A percentile compares a stretch with the other conserved stretches of the same genome.
phyloP scores from a whole-genome alignment of 1,140 invertebrate genomes.

The Zaprionus ornatus region DNA sequence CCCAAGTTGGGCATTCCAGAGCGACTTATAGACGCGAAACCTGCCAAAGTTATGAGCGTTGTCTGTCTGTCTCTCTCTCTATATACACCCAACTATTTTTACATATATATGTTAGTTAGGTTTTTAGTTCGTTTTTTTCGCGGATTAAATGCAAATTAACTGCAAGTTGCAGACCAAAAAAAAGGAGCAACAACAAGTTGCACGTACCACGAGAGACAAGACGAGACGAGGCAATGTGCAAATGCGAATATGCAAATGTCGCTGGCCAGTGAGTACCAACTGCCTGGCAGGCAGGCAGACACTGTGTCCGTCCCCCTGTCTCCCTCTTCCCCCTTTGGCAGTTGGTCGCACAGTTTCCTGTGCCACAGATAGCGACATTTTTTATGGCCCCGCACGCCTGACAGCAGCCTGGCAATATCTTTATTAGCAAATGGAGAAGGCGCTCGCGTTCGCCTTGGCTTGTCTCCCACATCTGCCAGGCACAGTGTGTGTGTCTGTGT shows the following conservation, averaged over 20 bases:
- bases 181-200: slow-evolving; percentile 66
- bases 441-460: slow-evolving; percentile 25
- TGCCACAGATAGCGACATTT: slow-evolving; percentile 77
- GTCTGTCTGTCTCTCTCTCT: slow-evolving; percentile 3
- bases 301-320: slow-evolving; percentile 15
- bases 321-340: not conserved
- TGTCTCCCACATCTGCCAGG: not conserved
- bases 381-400: slow-evolving; percentile 54
- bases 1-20: slow-evolving; percentile 17
- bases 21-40: slow-evolving; percentile 18
- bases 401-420: slow-evolving; percentile 63
- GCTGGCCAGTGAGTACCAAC: slow-evolving; percentile 15
- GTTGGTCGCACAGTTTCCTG: slow-evolving; percentile 55
- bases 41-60: slow-evolving; percentile 46
- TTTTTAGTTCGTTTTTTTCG: slow-evolving; percentile 33
- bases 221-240: slow-evolving; percentile 43
- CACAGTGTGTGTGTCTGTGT: slow-evolving; percentile 30
- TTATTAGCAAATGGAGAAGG: slow-evolving; percentile 67
- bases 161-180: slow-evolving; percentile 59
- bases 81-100: slow-evolving; percentile 42
- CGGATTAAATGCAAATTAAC: slow-evolving; percentile 81
- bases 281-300: slow-evolving; percentile 37
- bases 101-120: slow-evolving; percentile 33
- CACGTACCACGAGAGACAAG: slow-evolving; percentile 66
- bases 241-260: slow-evolving; percentile 32